Conservation (phyloP, 1,140 invertebrate species). For the Pachyrhynchus sulphureomaculatus region DNA sequence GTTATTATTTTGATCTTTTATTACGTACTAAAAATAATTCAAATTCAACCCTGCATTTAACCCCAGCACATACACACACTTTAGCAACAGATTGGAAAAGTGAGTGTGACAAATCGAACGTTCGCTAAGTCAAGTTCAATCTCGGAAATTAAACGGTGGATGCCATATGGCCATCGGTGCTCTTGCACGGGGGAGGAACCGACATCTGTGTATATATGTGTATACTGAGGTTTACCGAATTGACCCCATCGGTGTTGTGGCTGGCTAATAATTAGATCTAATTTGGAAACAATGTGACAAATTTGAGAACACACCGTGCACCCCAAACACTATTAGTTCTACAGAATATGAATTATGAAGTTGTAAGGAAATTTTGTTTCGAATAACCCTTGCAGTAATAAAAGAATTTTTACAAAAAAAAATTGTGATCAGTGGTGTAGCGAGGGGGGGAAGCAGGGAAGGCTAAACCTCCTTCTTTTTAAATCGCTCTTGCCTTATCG, state of each 20-base stretch:
- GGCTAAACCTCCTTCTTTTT: no score
- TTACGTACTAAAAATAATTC: no score
- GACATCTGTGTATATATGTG: conserved; percentile 17
- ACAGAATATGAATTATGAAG: no score
- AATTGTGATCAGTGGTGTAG: no score
- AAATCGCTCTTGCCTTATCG: no score
- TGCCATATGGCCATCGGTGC: conserved; percentile 31
- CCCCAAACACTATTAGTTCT: no score
- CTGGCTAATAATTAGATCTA: conserved; percentile 22
- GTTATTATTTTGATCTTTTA: no score
- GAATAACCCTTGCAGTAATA: no score
- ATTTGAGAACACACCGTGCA: conserved; percentile 1
- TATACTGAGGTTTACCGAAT: conserved; percentile 26
- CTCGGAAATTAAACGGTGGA: conserved; percentile 34
- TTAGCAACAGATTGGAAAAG: conserved; percentile 38
- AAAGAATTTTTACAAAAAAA: no score
- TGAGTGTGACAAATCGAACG: conserved; percentile 40
- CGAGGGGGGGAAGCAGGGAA: no score
- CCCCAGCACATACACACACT: conserved; percentile 14
- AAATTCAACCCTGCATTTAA: conserved; percentile 7
- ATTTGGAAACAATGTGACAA: conserved; percentile 16
- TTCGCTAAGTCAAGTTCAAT: conserved; percentile 38
- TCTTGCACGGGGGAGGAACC: not conserved
- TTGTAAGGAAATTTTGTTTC: no score
- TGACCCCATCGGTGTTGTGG: conserved; percentile 17